These are phyloP conservation scores for Pyralis farinalis DNA, from an alignment of 2,888 invertebrate genomes.

Conservation along the genomic window DNA sequence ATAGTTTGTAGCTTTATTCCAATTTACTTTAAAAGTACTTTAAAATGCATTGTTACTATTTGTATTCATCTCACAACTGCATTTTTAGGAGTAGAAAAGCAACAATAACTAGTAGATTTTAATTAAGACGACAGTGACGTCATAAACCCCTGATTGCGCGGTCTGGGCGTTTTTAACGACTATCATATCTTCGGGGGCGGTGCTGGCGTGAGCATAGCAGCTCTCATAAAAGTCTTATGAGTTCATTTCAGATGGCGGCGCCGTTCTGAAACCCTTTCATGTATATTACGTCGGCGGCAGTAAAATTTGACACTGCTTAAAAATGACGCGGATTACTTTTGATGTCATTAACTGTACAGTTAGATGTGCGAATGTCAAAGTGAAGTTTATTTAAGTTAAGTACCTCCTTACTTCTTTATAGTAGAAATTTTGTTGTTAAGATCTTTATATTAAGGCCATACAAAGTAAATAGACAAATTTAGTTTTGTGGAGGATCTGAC, in stretches of 20 bases:
- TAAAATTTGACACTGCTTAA: constrained; percentile 17
- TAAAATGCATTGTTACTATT: not conserved
- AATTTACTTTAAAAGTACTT: not conserved
- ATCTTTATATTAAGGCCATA: no score
- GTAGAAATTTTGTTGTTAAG: no score
- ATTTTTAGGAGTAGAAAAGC: not conserved
- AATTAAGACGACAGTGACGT: constrained; percentile 64
- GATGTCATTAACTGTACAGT: not conserved
- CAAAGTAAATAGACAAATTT: no score
- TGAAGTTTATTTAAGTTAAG: no score
- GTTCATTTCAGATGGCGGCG: constrained; percentile 61
- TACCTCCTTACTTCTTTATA: no score
- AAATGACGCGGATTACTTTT: not conserved
- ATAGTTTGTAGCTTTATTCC: no score
- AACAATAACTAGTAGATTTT: constrained; percentile 56
- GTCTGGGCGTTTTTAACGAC: constrained; percentile 61
- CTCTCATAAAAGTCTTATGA: constrained; percentile 74
- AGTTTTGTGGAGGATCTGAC: no score
- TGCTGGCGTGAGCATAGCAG: constrained; percentile 38
- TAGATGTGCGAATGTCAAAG: no score
- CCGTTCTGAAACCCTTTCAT: constrained; percentile 26
- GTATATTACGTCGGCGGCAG: constrained; percentile 16
- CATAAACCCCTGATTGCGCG: constrained; percentile 58
- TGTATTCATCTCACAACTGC: not conserved
- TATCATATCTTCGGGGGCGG: constrained; percentile 52